phyloP scores from a whole-genome alignment of 2,797 vertebrate genomes.

The Neostethus bicornis region DNA sequence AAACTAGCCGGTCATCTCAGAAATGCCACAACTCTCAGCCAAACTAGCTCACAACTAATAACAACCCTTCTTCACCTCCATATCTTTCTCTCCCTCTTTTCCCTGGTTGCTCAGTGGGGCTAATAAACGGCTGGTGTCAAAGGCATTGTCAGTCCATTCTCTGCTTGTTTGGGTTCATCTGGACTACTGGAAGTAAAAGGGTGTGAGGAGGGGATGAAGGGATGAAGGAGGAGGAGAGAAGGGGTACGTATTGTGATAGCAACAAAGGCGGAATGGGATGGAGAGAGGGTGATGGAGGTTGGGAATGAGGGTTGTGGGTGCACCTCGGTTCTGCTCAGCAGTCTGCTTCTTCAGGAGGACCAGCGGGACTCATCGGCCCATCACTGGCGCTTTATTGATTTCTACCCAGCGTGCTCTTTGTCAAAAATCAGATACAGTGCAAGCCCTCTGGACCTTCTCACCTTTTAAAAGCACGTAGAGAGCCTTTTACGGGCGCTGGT shows the following conservation, averaged over 20 bases:
- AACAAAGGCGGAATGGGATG: slow-evolving; percentile 7
- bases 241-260: slow-evolving; percentile 23
- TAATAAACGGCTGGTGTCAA: slow-evolving; percentile 96
- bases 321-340: slow-evolving; percentile 44
- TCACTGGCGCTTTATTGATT: slow-evolving; percentile 93
- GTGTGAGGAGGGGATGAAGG: slow-evolving; percentile 4
- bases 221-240: neutral
- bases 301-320: slow-evolving; percentile 61
- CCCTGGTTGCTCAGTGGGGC: slow-evolving; percentile 68
- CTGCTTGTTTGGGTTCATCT: slow-evolving; percentile 95
- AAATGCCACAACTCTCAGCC: slow-evolving; percentile 47
- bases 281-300: slow-evolving; percentile 32
- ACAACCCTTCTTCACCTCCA: slow-evolving; percentile 4
- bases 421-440: slow-evolving; percentile 98
- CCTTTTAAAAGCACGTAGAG: slow-evolving; percentile 94
- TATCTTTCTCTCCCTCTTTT: slow-evolving; percentile 12
- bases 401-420: slow-evolving; percentile 94
- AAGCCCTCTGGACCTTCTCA: slow-evolving; percentile 93
- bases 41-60: slow-evolving; percentile 41
- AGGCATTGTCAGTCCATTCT: slow-evolving; percentile 92
- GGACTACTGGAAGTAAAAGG: slow-evolving; percentile 52
- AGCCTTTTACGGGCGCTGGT: slow-evolving; percentile 82
- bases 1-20: slow-evolving; percentile 50
- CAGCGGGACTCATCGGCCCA: slow-evolving; percentile 68
- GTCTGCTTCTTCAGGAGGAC: slow-evolving; percentile 59